Conservation (phyloP, 1,140 invertebrate species). For the Zaprionus vittiger region DNA sequence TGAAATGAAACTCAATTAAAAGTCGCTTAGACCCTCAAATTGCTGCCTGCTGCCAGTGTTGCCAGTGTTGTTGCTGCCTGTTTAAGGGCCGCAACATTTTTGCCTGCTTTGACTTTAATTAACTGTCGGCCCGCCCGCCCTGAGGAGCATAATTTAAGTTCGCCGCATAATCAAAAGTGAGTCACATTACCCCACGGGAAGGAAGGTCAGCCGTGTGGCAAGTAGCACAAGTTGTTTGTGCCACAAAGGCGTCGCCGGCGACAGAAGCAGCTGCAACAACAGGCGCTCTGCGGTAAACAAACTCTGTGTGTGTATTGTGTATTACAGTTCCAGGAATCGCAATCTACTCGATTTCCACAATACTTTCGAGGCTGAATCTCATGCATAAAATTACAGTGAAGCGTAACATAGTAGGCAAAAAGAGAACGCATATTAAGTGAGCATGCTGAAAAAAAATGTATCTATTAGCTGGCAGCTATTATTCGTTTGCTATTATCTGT, state of each 20-base stretch:
- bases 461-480: neutral
- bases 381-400: neutral
- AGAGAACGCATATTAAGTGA: neutral
- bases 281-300: neutral
- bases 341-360: neutral
- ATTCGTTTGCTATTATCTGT: neutral
- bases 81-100: conserved; percentile 12
- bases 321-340: conserved; percentile 1
- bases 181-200: conserved; percentile 32
- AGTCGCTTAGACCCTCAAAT: conserved; percentile 70
- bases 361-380: neutral
- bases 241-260: conserved; percentile 16
- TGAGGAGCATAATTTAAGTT: conserved; percentile 52
- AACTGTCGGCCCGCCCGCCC: conserved; percentile 29
- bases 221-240: conserved; percentile 23
- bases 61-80: conserved; percentile 1
- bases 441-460: neutral
- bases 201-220: conserved; percentile 47
- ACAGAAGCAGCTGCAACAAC: conserved; percentile 4
- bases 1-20: conserved; percentile 81
- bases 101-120: conserved; percentile 63
- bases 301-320: neutral
- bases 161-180: conserved; percentile 55
- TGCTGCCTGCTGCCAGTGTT: conserved; percentile 25
- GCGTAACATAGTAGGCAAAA: neutral